phyloP scores from a whole-genome alignment of 1,140 invertebrate species.

The Venturia canescens region DNA sequence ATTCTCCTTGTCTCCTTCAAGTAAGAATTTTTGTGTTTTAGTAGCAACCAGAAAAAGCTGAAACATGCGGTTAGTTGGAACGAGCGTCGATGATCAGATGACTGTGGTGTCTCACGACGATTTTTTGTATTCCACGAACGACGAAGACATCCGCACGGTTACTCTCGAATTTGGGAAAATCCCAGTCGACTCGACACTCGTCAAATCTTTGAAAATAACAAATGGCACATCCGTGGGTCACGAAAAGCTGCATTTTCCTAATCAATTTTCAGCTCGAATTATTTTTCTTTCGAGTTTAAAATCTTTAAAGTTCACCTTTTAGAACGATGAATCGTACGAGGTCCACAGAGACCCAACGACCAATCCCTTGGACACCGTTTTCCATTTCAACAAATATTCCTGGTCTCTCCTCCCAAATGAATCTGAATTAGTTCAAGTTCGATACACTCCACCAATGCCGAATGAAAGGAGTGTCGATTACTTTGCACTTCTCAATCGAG shows the following conservation, averaged over 20 bases:
- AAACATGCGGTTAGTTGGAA: too few relatives aligned
- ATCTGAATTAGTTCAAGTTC: constrained; percentile 59
- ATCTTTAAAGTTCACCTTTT: neutral
- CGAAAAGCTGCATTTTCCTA: too few relatives aligned
- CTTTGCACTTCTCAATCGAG: constrained; percentile 55
- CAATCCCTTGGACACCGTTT: constrained; percentile 66
- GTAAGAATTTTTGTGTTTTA: too few relatives aligned
- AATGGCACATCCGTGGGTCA: constrained; percentile 52
- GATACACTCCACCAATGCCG: constrained; percentile 56
- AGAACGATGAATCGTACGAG: constrained; percentile 59
- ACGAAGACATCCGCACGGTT: neutral
- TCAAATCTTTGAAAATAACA: constrained; percentile 60
- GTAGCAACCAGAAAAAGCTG: too few relatives aligned
- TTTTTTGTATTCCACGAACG: too few relatives aligned
- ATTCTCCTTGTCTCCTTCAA: too few relatives aligned
- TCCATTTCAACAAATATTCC: constrained; percentile 60
- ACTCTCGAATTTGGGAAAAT: constrained; percentile 62
- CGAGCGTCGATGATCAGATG: too few relatives aligned
- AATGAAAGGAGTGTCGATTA: constrained; percentile 63
- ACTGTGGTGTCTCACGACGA: too few relatives aligned
- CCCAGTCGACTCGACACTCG: constrained; percentile 53
- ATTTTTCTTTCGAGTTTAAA: too few relatives aligned
- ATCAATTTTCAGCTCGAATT: too few relatives aligned
- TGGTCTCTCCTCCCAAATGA: constrained; percentile 60
- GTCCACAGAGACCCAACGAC: constrained; percentile 61